These are phyloP conservation scores for Troglohyphantes excavatus DNA, from an alignment of 2,888 invertebrate genomes.

Conservation along the genomic window DNA sequence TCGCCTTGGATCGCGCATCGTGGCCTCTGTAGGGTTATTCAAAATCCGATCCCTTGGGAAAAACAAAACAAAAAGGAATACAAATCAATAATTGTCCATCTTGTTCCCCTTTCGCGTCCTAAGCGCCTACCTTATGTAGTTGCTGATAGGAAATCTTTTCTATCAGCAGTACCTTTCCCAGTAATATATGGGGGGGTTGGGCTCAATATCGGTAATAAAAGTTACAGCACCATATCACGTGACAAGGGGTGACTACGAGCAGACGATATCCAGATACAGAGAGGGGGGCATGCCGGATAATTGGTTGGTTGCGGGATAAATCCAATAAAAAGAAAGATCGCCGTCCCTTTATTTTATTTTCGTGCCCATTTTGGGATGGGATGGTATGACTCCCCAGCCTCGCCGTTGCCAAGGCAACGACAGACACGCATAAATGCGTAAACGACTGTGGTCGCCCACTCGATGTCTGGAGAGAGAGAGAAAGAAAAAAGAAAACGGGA, in stretches of 20 bases:
- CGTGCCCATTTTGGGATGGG: constrained; percentile 58
- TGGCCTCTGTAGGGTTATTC: too few relatives aligned
- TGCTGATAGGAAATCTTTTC: too few relatives aligned
- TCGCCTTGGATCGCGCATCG: too few relatives aligned
- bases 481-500: not conserved
- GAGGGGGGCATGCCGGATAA: constrained; percentile 65
- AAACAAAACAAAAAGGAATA: too few relatives aligned
- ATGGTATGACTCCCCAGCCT: constrained; percentile 22
- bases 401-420: constrained; percentile 26
- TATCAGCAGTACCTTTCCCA: too few relatives aligned
- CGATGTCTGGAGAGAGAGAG: not conserved
- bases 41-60: too few relatives aligned
- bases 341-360: constrained; percentile 60
- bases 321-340: constrained; percentile 70
- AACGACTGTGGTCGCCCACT: constrained; percentile 58
- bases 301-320: constrained; percentile 66
- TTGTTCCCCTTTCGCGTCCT: too few relatives aligned
- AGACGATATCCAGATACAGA: constrained; percentile 62
- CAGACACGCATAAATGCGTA: constrained; percentile 65
- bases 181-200: too few relatives aligned
- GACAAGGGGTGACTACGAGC: constrained; percentile 2
- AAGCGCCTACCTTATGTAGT: too few relatives aligned
- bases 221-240: constrained; percentile 29
- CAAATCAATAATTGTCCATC: too few relatives aligned
- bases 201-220: too few relatives aligned